These are phyloP conservation scores for Lacerta agilis DNA, from an alignment of 2,797 vertebrate genomes.

Conservation along the genomic window DNA sequence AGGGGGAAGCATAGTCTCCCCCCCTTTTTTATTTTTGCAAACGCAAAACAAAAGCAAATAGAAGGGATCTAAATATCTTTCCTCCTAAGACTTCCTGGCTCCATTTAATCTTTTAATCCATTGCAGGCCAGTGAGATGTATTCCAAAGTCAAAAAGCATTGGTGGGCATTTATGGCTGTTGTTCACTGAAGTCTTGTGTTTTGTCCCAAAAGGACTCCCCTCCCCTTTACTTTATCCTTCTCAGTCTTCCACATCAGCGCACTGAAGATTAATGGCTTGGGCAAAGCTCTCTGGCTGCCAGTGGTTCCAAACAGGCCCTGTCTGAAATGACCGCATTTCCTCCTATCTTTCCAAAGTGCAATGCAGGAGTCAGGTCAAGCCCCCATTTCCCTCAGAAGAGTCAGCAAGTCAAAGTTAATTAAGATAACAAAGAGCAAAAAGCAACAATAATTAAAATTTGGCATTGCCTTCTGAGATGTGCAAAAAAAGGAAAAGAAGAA, in stretches of 20 bases:
- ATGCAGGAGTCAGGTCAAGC: conserved; percentile 41
- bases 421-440: conserved; percentile 66
- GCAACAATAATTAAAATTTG: conserved; percentile 59
- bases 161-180: neutral
- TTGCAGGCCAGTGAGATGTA: neutral
- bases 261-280: neutral
- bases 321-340: neutral
- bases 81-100: neutral
- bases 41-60: neutral
- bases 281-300: neutral
- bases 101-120: neutral
- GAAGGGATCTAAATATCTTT: neutral
- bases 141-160: neutral
- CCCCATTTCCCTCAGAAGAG: conserved; percentile 56
- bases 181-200: neutral
- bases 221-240: neutral
- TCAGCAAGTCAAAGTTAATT: conserved; percentile 66
- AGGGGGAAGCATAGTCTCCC: no score
- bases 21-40: neutral
- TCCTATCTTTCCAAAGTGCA: conserved; percentile 19
- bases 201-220: fast-evolving
- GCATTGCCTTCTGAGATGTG: conserved; percentile 9
- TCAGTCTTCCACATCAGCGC: neutral
- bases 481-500: neutral
- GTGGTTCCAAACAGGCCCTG: neutral